Base-by-base conservation (phyloP, 2,113 vertebrate genomes). In the Melanocharis versteri region DNA sequence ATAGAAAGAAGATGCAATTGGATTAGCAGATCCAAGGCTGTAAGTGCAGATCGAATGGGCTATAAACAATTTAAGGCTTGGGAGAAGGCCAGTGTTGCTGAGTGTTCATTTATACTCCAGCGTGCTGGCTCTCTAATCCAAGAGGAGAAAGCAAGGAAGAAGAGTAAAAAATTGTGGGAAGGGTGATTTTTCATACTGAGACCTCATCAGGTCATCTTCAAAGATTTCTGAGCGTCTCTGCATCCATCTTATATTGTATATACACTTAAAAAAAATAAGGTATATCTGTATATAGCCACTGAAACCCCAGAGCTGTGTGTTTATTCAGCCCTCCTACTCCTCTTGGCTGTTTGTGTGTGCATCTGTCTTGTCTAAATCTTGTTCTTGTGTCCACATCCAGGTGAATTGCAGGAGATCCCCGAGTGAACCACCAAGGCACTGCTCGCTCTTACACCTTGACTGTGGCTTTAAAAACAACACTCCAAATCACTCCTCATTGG, bases 31-130 rank as follows among this genome's bases (percentile, higher is more conserved):
- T 61, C 66, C 82, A 73, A 80, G 87, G 82, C 87, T 96, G 50
- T 57, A 93, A 82, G 82, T 66, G 70, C 50, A 77, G 85, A 93
- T 86, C 2, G 79, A 97, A 94, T 39, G 54, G 79, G 42, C 87
- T 88, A 81, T 93, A 93, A 95, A 81, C 94, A 66, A 80, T 88
- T 94, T 95, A 95, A 80, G 85, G 85, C 68, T 62, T 97, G 95
- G 95, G 92, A 91, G 35, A 70, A 77, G 82, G 93, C 91, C 95
- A 93, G 47, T 6, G 0, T 33, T 89, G 53, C 87, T 91, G 57
- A 15, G 11, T 64, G 22, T 82, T 82, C 42, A 45, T 93, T 84
- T 83, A 62, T 44, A 79, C 87, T 72, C 82, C 50, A 35, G 30
- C 20, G 19, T 65, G 35, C 23, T 87, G 65, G 58, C 48, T 94